Evolutionary conservation across 1,140 invertebrate species (phyloP).

Genomic region (Lucilia cuprina): DNA sequence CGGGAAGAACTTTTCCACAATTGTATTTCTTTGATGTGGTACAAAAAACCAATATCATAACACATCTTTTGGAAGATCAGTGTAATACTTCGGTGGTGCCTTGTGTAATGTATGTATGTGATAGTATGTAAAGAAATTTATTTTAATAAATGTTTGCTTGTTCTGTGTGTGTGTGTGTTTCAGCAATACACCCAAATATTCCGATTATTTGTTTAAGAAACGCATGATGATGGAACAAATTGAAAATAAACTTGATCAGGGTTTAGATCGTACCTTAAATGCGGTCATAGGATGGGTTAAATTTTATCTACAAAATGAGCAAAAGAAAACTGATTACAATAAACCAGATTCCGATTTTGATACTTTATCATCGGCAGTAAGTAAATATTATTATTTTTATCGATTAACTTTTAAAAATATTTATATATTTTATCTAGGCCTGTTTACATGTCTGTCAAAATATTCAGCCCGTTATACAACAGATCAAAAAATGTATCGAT

Average conservation of each 20-base stretch:
- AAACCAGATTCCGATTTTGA: conserved; percentile 89
- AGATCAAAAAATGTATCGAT: conserved; percentile 86
- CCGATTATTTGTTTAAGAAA: conserved; percentile 87
- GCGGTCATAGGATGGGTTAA: conserved; percentile 92
- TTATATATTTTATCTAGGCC: conserved; percentile 69
- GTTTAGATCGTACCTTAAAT: conserved; percentile 86
- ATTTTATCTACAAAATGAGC: conserved; percentile 88
- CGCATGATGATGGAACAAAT: conserved; percentile 86
- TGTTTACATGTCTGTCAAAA: conserved; percentile 89
- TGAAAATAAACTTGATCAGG: conserved; percentile 89
- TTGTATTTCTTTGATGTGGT: conserved; percentile 95
- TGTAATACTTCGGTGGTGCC: conserved; percentile 90
- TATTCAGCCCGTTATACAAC: conserved; percentile 77
- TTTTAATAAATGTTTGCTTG: not conserved
- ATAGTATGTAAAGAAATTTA: conserved; percentile 3
- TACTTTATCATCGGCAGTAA: conserved; percentile 76
- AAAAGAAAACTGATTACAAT: conserved; percentile 92
- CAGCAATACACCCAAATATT: conserved; percentile 88
- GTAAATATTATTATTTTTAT: conserved; percentile 29
- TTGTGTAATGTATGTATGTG: conserved; percentile 75
- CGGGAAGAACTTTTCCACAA: conserved; percentile 77
- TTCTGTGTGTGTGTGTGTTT: not conserved
- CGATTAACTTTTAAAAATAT: not conserved
- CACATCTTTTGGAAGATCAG: conserved; percentile 94
- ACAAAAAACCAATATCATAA: conserved; percentile 93